phyloP scores from a whole-genome alignment of 2,888 invertebrate species.

The Philhelius pedissequus region DNA sequence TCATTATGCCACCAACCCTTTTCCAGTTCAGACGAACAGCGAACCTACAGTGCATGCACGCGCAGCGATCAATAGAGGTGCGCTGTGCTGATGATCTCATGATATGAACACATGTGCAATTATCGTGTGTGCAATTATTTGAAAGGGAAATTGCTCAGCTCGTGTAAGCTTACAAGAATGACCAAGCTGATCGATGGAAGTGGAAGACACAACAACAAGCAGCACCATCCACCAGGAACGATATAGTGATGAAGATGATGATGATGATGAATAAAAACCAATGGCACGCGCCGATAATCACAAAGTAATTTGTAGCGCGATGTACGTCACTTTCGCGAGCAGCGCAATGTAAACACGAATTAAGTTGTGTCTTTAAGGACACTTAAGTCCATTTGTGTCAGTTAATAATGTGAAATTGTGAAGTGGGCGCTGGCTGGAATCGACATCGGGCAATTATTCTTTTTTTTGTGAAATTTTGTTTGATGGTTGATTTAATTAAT shows the following conservation, averaged over 20 bases:
- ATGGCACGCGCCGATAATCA: slow-evolving; percentile 65
- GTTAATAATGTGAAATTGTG: slow-evolving; percentile 37
- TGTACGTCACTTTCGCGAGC: slow-evolving; percentile 62
- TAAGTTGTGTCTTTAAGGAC: slow-evolving; percentile 62
- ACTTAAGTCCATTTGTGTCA: slow-evolving; percentile 64
- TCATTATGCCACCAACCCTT: slow-evolving; percentile 64
- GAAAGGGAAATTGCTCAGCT: slow-evolving; percentile 55
- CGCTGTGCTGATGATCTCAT: not conserved
- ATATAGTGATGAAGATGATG: too few relatives aligned
- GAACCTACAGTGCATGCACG: slow-evolving; percentile 8
- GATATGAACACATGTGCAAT: slow-evolving; percentile 62
- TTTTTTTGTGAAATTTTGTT: not conserved
- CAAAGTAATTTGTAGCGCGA: slow-evolving; percentile 66
- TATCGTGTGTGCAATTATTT: slow-evolving; percentile 48
- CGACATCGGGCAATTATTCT: not conserved
- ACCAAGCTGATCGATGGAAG: not conserved
- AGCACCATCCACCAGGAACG: not conserved
- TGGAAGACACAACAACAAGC: too few relatives aligned
- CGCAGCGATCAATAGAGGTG: slow-evolving; percentile 8
- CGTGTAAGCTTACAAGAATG: slow-evolving; percentile 55
- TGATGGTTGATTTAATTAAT: slow-evolving; percentile 61
- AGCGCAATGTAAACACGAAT: slow-evolving; percentile 66
- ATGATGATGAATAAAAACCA: not conserved
- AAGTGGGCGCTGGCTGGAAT: slow-evolving; percentile 22
- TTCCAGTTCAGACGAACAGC: slow-evolving; percentile 5